Base-by-base conservation (phyloP, 2,797 vertebrate genomes). In the Toxotes lorentzi region DNA sequence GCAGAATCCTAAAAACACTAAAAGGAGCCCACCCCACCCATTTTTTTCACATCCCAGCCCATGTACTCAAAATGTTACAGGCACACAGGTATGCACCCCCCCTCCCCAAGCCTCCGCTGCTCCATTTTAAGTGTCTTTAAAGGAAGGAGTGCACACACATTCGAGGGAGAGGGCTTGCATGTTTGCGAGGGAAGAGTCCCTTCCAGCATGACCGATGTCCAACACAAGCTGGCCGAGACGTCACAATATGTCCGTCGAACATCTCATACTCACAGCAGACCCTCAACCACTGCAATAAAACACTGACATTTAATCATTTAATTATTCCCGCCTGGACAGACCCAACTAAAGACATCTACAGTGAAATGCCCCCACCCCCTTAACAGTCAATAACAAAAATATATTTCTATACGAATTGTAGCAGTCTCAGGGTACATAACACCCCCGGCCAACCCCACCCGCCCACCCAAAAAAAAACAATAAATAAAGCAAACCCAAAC, bases 341-440 rank as follows among this genome's bases (percentile, higher is more conserved):
- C 73, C 84, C 82, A 82, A 90, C 90, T 89, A 81, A 88, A 86
- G 82, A 90, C 80, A 87, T 86, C 70, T 76, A 79, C 85, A 88
- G 85, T 82, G 64, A 91, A 93, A 91, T 67, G 51, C 80, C 45
- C 61, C 69, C 78, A 87, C 86, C n/a, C 30, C 83, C 72, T 82
- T 57, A 90, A 91, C 88, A 91, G 90, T 87, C 91, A 82, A 91
- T 95, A 95, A 95, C 88, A 95, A 95, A 95, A 95, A 95, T 94
- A 95, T 88, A 95, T 91, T 91, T 95, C 94, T 95, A 89, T 95
- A 93, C 62, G 90, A 94, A 93, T 77, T 79, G 84, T 91, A 93
- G 94, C 92, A 92, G 92, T 95, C 90, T 92, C 88, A 83, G 88
- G 88, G 87, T 86, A 91, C 70, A 75, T 68, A 81, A 84, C 69